phyloP scores from a whole-genome alignment of 2,888 invertebrate species.

The Latrodectus elegans region DNA sequence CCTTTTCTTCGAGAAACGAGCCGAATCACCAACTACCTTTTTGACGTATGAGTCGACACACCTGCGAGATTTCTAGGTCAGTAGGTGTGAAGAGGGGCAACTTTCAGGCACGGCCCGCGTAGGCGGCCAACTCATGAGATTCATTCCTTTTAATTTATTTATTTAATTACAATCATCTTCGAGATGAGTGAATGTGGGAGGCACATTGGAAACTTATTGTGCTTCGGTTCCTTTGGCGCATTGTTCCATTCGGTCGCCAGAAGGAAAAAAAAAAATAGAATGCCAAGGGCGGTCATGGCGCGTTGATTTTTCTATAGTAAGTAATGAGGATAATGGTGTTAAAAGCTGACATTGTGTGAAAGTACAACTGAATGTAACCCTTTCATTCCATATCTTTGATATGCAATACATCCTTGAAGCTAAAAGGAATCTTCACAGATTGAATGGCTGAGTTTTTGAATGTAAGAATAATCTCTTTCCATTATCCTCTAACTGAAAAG shows the following conservation, averaged over 20 bases:
- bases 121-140: slow-evolving; percentile 34
- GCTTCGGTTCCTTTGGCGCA: neutral
- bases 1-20: neutral
- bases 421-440: too few relatives aligned
- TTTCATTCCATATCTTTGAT: too few relatives aligned
- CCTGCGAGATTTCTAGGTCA: slow-evolving; percentile 49
- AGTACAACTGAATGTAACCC: too few relatives aligned
- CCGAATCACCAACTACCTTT: slow-evolving; percentile 21
- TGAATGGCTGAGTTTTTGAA: too few relatives aligned
- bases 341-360: too few relatives aligned
- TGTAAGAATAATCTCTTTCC: too few relatives aligned
- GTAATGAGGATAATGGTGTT: neutral
- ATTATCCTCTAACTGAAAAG: too few relatives aligned
- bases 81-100: slow-evolving; percentile 31
- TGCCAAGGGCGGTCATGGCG: slow-evolving; percentile 62
- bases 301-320: slow-evolving; percentile 1
- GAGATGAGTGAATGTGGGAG: slow-evolving; percentile 38
- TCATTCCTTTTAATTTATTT: slow-evolving; percentile 41
- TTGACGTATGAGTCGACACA: neutral
- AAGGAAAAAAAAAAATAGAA: slow-evolving; percentile 26
- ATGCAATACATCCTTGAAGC: too few relatives aligned
- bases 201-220: slow-evolving; percentile 3
- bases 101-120: neutral
- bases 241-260: slow-evolving; percentile 16
- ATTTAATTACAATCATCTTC: slow-evolving; percentile 38